A percentile compares a stretch with the other conserved stretches of the same genome.
phyloP scores from a whole-genome alignment of 2,888 invertebrate genomes.

The Protophormia terraenovae region DNA sequence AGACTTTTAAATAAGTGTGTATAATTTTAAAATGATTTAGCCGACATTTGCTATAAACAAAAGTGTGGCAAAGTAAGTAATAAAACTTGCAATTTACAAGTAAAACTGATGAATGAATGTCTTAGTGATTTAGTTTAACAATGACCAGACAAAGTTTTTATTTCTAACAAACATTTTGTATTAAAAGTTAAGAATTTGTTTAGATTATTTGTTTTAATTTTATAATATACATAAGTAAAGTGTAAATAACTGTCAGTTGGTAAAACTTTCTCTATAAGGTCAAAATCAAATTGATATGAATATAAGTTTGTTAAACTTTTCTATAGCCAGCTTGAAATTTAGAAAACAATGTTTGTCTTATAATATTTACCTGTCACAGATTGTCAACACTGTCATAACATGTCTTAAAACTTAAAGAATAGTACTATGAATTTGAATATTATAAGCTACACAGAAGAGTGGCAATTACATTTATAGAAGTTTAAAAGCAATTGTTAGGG shows the following conservation, averaged over 20 bases:
- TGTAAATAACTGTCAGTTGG: conserved; percentile 66
- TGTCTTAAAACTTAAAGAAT: conserved; percentile 31
- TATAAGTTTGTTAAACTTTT: conserved; percentile 44
- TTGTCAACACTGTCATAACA: conserved; percentile 68
- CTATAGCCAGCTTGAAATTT: not conserved
- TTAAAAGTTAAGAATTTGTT: not conserved
- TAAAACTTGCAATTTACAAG: conserved; percentile 2
- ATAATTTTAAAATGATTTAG: not conserved
- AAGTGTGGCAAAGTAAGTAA: conserved; percentile 42
- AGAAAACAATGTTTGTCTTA: conserved; percentile 22
- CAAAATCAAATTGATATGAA: not conserved
- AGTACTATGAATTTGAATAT: conserved; percentile 1
- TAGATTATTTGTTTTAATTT: conserved; percentile 27
- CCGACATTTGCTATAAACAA: too few species aligned
- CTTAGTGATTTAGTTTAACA: not conserved
- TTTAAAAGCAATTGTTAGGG: not conserved
- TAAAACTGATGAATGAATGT: not conserved
- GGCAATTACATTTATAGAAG: conserved; percentile 16
- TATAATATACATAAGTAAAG: conserved; percentile 8
- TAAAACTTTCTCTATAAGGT: conserved; percentile 32
- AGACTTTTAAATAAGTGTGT: not conserved
- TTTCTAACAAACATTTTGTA: not conserved
- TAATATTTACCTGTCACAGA: conserved; percentile 66
- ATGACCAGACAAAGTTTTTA: conserved; percentile 35
- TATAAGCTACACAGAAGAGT: not conserved